Evolutionary conservation across 2,888 invertebrate species (phyloP).

Genomic region (Hydroisotoma schaefferi): DNA sequence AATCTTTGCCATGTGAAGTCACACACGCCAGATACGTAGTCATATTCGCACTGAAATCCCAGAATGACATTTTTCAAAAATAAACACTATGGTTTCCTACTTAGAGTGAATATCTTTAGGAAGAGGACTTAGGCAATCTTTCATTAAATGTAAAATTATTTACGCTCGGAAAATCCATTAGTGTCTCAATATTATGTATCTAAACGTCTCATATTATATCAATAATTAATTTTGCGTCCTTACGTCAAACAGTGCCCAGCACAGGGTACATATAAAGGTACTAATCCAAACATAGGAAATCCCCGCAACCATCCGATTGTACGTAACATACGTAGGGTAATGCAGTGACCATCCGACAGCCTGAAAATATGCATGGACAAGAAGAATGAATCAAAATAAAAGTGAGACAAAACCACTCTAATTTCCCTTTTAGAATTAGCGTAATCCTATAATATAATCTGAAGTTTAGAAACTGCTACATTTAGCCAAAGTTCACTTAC

Average conservation of each 20-base stretch:
- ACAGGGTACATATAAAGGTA: background rate
- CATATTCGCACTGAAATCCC: conserved; percentile 16
- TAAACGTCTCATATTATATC: too few species aligned
- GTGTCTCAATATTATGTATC: too few species aligned
- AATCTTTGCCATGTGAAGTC: conserved; percentile 20
- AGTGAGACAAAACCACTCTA: too few species aligned
- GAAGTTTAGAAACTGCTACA: too few species aligned
- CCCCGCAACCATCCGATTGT: conserved; percentile 6
- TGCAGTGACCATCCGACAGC: conserved; percentile 29
- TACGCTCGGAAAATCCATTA: too few species aligned
- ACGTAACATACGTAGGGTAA: conserved; percentile 22
- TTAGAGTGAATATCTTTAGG: background rate
- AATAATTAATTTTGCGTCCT: too few species aligned
- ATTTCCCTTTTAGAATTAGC: too few species aligned
- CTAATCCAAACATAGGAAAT: conserved; percentile 15
- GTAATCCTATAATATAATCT: too few species aligned
- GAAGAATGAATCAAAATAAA: background rate
- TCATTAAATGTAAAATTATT: too few species aligned
- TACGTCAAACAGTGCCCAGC: conserved; percentile 7
- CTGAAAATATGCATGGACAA: conserved; percentile 6
- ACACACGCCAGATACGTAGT: conserved; percentile 27
- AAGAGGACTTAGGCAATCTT: too few species aligned
- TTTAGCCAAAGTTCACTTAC: too few species aligned
- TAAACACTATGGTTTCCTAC: background rate
- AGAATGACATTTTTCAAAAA: conserved; percentile 2